Conservation (phyloP, 2,113 vertebrate genomes). For the Strigops habroptila region DNA sequence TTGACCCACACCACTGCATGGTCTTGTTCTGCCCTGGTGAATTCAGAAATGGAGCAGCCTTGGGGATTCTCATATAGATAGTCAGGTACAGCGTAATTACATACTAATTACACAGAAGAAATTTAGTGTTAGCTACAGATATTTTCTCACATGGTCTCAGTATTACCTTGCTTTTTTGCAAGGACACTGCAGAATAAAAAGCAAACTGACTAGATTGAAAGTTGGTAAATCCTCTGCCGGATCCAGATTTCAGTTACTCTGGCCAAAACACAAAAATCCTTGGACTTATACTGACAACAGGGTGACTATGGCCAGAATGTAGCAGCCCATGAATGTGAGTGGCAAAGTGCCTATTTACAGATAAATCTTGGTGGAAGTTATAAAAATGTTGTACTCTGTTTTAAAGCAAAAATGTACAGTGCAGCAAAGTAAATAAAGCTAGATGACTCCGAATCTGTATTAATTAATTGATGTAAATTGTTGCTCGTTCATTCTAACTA, state of each 20-base stretch:
- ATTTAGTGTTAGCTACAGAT: neutral
- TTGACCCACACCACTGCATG: neutral
- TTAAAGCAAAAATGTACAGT: neutral
- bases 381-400: neutral
- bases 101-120: neutral
- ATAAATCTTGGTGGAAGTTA: neutral
- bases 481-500: neutral
- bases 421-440: neutral
- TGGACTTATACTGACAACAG: neutral
- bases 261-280: neutral
- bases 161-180: neutral
- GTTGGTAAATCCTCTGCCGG: neutral
- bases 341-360: neutral
- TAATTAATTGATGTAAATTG: neutral
- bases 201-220: neutral
- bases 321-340: neutral
- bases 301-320: neutral
- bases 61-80: neutral
- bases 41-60: neutral
- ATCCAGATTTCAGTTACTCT: neutral
- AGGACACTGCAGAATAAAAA: neutral
- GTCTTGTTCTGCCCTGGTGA: neutral
- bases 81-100: neutral
- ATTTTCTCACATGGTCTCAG: neutral
- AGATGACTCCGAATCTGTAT: neutral